These are phyloP conservation scores for Thereva unica DNA, from an alignment of 2,888 invertebrate genomes.

Conservation along the genomic window DNA sequence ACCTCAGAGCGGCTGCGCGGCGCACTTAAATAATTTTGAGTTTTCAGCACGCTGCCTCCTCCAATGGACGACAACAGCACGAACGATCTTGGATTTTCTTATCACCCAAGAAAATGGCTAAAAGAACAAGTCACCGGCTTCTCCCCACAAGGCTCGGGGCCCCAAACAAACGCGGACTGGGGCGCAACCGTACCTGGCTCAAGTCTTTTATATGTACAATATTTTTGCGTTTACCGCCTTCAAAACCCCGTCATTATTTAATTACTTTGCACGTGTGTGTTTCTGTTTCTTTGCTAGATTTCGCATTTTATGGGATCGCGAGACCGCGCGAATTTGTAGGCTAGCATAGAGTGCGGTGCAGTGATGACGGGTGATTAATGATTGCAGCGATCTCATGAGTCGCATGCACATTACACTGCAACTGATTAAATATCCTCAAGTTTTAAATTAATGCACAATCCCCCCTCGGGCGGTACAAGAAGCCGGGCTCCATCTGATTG, in stretches of 20 bases:
- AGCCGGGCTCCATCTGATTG: constrained; percentile 11
- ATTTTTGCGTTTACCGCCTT: neutral
- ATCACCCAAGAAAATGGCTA: too few species aligned
- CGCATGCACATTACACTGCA: constrained; percentile 28
- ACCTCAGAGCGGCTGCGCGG: too few species aligned
- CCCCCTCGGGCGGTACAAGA: constrained; percentile 18
- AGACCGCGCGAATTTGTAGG: constrained; percentile 7
- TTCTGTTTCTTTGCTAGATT: neutral
- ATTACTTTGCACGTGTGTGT: constrained; percentile 28
- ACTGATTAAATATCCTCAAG: constrained; percentile 30
- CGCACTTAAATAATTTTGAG: too few species aligned
- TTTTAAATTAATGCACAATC: constrained; percentile 7
- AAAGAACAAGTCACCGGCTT: too few species aligned
- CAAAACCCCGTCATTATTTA: constrained; percentile 26
- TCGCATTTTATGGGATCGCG: neutral
- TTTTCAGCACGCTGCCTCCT: too few species aligned
- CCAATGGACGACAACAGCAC: too few species aligned
- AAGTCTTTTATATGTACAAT: neutral
- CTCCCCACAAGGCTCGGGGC: too few species aligned
- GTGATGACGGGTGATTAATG: constrained; percentile 33
- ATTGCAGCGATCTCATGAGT: constrained; percentile 27
- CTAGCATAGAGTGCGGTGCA: constrained; percentile 8
- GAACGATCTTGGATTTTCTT: too few species aligned
- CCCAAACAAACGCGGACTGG: neutral
- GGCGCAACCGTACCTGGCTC: neutral